Conservation (phyloP, 30 jellyfish, hydroid and myxozoan genomes). For the Aurelia aurita complex sp. Pacific region DNA sequence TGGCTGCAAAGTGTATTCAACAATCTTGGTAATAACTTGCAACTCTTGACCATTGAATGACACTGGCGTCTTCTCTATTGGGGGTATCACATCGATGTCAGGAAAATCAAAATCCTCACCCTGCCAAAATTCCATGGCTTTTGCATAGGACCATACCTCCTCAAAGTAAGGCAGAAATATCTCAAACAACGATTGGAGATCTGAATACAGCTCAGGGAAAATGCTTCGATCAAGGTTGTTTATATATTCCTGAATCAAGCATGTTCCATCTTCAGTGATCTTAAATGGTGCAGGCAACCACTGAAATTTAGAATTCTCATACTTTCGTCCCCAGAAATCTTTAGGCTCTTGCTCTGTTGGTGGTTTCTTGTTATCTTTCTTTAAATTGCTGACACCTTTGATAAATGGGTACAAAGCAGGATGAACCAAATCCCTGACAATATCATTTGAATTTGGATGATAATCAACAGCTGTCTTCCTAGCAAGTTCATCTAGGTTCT, state of each 20-base stretch:
- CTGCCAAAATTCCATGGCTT: conserved; percentile 61
- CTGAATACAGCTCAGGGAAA: conserved; percentile 56
- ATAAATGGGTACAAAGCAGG: conserved; percentile 78
- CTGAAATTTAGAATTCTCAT: conserved; percentile 77
- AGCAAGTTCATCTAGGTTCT: conserved; percentile 64
- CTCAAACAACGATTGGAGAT: conserved; percentile 68
- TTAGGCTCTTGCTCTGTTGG: conserved; percentile 7
- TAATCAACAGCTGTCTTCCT: conserved; percentile 61
- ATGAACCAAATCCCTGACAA: conserved; percentile 82
- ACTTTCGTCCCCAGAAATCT: conserved; percentile 83
- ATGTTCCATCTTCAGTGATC: conserved; percentile 64
- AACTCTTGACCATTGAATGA: conserved; percentile 63
- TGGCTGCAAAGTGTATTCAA: conserved; percentile 74
- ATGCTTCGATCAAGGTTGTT: conserved; percentile 66
- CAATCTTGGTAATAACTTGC: conserved; percentile 76
- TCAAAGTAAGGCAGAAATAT: conserved; percentile 72
- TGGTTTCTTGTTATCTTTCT: conserved; percentile 14
- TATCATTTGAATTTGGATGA: conserved; percentile 82
- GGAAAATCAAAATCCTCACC: conserved; percentile 36
- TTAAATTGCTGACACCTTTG: conserved; percentile 63
- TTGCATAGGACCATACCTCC: conserved; percentile 84
- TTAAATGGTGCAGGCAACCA: conserved; percentile 84
- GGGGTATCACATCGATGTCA: conserved; percentile 16
- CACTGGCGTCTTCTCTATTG: conserved; percentile 38
- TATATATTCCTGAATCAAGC: conserved; percentile 63